phyloP scores from a whole-genome alignment of 2,113 vertebrate species.

The Excalfactoria chinensis region DNA sequence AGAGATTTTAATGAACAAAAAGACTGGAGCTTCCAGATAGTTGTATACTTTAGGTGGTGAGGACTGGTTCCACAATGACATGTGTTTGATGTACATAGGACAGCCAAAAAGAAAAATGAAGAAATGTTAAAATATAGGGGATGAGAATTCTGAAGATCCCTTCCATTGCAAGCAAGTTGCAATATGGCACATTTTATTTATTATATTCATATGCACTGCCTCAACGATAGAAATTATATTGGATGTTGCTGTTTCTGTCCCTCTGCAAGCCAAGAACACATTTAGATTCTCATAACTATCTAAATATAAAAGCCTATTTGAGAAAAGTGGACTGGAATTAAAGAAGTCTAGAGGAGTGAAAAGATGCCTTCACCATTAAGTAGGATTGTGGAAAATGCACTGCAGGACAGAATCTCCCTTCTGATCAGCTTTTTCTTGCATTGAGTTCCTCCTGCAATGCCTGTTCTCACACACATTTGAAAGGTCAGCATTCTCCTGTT shows the following conservation, averaged over 20 bases:
- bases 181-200: no score
- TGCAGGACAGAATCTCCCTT: neutral
- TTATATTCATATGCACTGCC: neutral
- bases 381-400: neutral
- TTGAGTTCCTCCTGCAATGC: neutral
- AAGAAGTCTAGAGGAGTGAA: neutral
- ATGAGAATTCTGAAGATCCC: neutral
- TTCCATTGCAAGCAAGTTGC: neutral
- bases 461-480: neutral
- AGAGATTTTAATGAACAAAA: neutral
- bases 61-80: neutral
- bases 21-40: fast-evolving
- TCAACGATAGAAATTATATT: neutral
- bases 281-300: neutral
- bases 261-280: neutral
- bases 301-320: neutral
- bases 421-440: neutral
- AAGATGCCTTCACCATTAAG: neutral
- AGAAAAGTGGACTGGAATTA: neutral
- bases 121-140: neutral
- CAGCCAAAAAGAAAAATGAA: neutral
- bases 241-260: neutral
- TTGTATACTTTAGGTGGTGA: neutral
- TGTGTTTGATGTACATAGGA: neutral
- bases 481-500: neutral